These are phyloP conservation scores for Trachymyrmex septentrionalis DNA, from an alignment of 1,140 invertebrate species.

Conservation along the genomic window DNA sequence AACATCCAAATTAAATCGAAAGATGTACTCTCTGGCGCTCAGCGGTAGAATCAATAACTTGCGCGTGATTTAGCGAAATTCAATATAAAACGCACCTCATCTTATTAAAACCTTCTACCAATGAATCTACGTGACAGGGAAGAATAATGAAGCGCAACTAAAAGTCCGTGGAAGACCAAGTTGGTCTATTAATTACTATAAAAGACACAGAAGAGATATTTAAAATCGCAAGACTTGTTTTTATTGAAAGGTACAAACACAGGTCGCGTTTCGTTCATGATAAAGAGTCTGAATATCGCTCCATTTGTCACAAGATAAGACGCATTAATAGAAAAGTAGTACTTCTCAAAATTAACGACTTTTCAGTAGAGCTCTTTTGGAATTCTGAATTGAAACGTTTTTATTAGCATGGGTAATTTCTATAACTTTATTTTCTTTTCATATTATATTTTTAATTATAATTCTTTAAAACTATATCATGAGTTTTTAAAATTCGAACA, in stretches of 20 bases:
- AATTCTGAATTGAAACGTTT: no score
- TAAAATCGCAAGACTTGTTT: constrained; percentile 8
- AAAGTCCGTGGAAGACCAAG: neutral
- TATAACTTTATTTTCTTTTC: no score
- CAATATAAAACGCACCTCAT: neutral
- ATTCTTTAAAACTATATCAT: no score
- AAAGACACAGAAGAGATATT: neutral
- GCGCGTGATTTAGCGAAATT: neutral
- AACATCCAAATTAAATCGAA: neutral
- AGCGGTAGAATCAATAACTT: neutral
- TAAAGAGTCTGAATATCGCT: neutral
- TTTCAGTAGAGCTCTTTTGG: no score
- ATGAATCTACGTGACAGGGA: neutral
- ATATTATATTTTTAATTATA: no score
- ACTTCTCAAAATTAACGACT: no score
- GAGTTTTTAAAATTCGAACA: no score
- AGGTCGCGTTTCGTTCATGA: neutral
- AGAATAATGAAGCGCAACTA: neutral
- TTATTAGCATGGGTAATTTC: no score
- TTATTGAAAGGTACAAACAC: neutral
- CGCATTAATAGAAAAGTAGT: no score
- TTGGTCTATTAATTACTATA: neutral
- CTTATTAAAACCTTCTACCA: neutral
- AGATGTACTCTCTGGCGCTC: neutral
- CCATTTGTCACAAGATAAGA: no score